Evolutionary conservation across 53 echinoderm and acorn worm species (phyloP), one percentile per base, ranked within the genome.

Genomic region (Astropecten irregularis): DNA sequence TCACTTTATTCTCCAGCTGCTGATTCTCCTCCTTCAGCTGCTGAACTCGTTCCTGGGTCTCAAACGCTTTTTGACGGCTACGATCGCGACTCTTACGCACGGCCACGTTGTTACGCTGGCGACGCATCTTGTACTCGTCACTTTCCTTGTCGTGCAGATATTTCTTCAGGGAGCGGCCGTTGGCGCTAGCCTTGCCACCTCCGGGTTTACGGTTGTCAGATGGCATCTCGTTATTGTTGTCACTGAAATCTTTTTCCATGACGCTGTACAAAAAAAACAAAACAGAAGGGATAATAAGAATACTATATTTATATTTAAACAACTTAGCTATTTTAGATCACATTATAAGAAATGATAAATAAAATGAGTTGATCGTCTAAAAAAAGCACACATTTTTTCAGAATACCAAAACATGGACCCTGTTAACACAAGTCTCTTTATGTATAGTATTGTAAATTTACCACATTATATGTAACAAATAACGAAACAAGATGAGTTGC

Each of bases 81-180:
- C 92, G 91, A 64, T 82, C 85, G 2, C 96, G 87, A 27, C 96
- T 93, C 82, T 96, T 96, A 32, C 96, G 91, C 84, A 96, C 96
- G 1, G 96, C 96, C 23, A 94, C 89, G 37, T 96, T 96, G 86
- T 96, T 96, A 82, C 93, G 91, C 84, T 96, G 88, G 14, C 93
- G 76, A 6, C 93, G 89, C 23, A 71, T 76, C 70, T 91, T 89
- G 89, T 96, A 96, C 72, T 96, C 96, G 0, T 89, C 89, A 68
- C 91, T 91, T 16, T 86, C 71, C 68, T 96, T 93, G 49, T 93
- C 91, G 8, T 84, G 81, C 52, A 83, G 46, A 47, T 87, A 82
- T 56, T 84, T 92, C 88, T 90, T 92, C 57, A 83, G 55, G 16
- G 89, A 91, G 55, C 53, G 77, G 66, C 66, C 67, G 38, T 69